Percentiles rank a stretch among this genome's conserved stretches.
phyloP scores from a whole-genome alignment of 2,888 invertebrate species.

The Spialia ferax region DNA sequence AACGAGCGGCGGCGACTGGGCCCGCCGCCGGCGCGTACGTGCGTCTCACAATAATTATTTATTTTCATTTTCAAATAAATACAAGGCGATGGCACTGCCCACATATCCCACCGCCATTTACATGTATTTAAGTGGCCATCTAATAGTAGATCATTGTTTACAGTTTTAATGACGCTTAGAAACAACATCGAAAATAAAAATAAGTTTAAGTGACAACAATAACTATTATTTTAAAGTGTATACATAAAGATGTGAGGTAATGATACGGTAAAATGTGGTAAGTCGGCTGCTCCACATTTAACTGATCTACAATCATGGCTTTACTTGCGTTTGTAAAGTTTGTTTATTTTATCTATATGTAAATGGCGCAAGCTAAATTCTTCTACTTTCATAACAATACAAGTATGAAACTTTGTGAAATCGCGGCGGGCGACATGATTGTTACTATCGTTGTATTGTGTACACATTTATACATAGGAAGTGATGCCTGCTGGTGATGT shows the following conservation, averaged over 20 bases:
- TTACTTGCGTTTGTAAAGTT: conserved; percentile 1
- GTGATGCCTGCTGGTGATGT: conserved; percentile 40
- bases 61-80: conserved; percentile 80
- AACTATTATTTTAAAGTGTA: conserved; percentile 72
- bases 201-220: conserved; percentile 79
- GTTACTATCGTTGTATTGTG: conserved; percentile 8
- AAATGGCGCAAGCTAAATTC: neutral
- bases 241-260: conserved; percentile 79
- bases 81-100: conserved; percentile 70
- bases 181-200: conserved; percentile 64
- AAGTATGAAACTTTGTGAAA: neutral
- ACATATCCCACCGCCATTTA: conserved; percentile 65
- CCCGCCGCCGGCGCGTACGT: conserved; percentile 67
- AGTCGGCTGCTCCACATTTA: conserved; percentile 63
- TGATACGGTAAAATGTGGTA: conserved; percentile 71
- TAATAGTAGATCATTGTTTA: conserved; percentile 73
- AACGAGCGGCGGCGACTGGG: conserved; percentile 69
- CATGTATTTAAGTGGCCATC: conserved; percentile 76
- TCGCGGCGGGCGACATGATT: conserved; percentile 15
- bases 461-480: neutral
- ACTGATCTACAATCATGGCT: conserved; percentile 57
- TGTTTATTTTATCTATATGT: too few relatives aligned
- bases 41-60: conserved; percentile 83
- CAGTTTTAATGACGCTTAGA: conserved; percentile 68
- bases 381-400: conserved; percentile 38